A percentile compares a stretch with the other conserved stretches of the same genome.
Evolutionary conservation across 2,888 invertebrate genomes (phyloP).

Genomic region (Heliconius sara): DNA sequence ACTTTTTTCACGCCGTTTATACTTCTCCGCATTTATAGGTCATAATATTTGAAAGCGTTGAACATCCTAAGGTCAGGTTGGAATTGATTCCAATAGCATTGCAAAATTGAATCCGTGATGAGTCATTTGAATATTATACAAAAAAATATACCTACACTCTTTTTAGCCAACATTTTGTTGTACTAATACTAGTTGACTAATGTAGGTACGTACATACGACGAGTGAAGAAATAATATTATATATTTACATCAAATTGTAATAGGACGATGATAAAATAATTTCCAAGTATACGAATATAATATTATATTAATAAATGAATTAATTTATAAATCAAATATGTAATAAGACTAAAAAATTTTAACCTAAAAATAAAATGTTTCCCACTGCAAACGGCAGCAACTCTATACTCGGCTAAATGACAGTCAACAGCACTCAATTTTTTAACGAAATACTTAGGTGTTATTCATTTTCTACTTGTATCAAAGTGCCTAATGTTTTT

Average conservation of each 20-base stretch:
- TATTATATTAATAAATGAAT: too few relatives aligned
- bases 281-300: too few relatives aligned
- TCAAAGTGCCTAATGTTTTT: not conserved
- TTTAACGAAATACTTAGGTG: not conserved
- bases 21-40: conserved; percentile 1
- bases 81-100: conserved; percentile 25
- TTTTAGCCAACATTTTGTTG: not conserved
- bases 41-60: conserved; percentile 27
- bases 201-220: not conserved
- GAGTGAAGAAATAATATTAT: not conserved
- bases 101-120: conserved; percentile 21
- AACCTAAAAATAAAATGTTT: too few relatives aligned
- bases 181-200: not conserved
- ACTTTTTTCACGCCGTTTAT: not conserved
- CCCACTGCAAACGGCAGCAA: too few relatives aligned
- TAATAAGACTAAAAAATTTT: too few relatives aligned
- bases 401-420: too few relatives aligned
- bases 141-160: not conserved
- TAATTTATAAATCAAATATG: too few relatives aligned
- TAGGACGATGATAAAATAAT: too few relatives aligned
- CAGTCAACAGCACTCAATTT: too few relatives aligned
- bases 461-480: not conserved
- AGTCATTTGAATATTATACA: conserved; percentile 13
- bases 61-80: conserved; percentile 27
- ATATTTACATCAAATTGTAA: not conserved